Conservation (phyloP, 2,797 vertebrate genomes). For the Erithacus rubecula region DNA sequence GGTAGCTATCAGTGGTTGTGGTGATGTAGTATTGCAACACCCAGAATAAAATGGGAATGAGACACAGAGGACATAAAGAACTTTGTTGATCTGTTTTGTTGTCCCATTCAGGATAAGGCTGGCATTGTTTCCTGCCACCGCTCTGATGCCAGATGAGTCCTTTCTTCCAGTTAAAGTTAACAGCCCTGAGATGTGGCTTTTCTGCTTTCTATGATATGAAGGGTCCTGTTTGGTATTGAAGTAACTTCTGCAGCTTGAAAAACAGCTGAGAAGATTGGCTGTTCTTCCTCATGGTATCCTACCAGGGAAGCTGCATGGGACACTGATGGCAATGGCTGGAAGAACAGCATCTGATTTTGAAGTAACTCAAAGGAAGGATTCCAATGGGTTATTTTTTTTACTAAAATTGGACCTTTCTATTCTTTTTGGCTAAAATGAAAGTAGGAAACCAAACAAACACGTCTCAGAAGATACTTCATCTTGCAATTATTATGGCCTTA, state of each 20-base stretch:
- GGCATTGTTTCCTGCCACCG: not conserved
- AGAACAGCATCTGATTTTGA: not conserved
- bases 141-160: not conserved
- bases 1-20: not conserved
- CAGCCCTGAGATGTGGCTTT: not conserved
- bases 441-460: not conserved
- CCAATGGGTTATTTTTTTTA: not conserved
- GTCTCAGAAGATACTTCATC: not conserved
- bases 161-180: not conserved
- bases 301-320: not conserved
- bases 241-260: not conserved
- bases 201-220: accelerated
- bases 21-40: not conserved
- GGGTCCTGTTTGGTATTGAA: not conserved
- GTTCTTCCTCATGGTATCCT: not conserved
- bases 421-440: not conserved
- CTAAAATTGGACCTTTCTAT: not conserved
- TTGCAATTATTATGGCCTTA: not conserved
- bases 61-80: not conserved
- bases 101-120: not conserved
- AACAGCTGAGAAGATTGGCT: not conserved
- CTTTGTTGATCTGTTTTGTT: not conserved
- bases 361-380: not conserved
- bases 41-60: not conserved
- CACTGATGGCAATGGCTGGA: not conserved